These are phyloP conservation scores for Ephialtes manifestator DNA, from an alignment of 2,888 invertebrate genomes.

Conservation along the genomic window DNA sequence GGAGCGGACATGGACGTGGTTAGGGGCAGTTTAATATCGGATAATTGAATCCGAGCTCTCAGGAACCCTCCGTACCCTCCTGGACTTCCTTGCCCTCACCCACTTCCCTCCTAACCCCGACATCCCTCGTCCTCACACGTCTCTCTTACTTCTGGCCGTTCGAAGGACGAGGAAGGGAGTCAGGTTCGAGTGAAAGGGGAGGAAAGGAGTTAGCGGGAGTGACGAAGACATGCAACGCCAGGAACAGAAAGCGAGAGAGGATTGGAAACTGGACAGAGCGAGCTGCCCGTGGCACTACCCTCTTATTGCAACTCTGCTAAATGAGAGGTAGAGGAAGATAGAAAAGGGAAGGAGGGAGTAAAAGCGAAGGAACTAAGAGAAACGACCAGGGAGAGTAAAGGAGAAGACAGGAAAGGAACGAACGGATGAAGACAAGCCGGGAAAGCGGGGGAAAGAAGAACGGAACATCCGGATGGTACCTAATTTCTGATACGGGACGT, in stretches of 20 bases:
- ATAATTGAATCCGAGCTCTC: conserved; percentile 85
- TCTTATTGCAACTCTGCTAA: conserved; percentile 79
- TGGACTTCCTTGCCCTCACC: conserved; percentile 64
- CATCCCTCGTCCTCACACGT: conserved; percentile 29
- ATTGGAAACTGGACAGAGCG: conserved; percentile 73
- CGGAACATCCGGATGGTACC: conserved; percentile 72
- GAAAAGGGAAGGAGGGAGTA: conserved; percentile 41
- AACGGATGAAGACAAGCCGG: conserved; percentile 44
- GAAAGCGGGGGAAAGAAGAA: conserved; percentile 17
- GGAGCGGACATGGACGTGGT: conserved; percentile 78
- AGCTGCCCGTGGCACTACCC: conserved; percentile 70
- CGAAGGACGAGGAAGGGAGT: conserved; percentile 59
- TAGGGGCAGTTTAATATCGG: conserved; percentile 86
- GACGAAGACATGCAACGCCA: conserved; percentile 37
- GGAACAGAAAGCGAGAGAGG: conserved; percentile 69
- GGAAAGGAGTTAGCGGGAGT: conserved; percentile 64
- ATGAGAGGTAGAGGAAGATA: conserved; percentile 69
- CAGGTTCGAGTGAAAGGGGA: conserved; percentile 67
- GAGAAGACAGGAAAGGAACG: conserved; percentile 16
- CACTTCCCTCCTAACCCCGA: conserved; percentile 60
- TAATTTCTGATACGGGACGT: conserved; percentile 78
- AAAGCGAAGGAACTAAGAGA: conserved; percentile 26
- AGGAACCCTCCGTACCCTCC: conserved; percentile 71
- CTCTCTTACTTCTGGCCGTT: conserved; percentile 46
- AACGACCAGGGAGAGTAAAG: conserved; percentile 17